Evolutionary conservation across 2,113 vertebrate species (phyloP).

Genomic region (Aptenodytes forsteri): DNA sequence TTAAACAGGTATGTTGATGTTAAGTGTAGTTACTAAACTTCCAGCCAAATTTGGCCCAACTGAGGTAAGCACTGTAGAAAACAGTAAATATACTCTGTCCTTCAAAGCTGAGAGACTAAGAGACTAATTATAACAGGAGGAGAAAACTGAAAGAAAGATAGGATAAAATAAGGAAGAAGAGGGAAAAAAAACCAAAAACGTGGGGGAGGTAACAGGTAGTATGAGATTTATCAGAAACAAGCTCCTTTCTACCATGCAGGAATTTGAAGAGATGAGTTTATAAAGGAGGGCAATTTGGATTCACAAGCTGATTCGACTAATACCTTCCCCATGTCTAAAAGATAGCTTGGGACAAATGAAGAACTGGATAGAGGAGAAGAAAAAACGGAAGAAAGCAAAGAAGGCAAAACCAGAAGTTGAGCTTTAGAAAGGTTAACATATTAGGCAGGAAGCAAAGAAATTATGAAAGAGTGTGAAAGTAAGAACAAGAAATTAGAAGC

Average conservation of each 20-base stretch:
- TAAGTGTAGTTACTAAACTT: not conserved
- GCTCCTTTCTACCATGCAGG: not conserved
- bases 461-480: not conserved
- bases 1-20: not conserved
- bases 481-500: not conserved
- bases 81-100: not conserved
- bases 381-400: not conserved
- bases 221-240: not conserved
- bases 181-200: fast-evolving
- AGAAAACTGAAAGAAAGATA: not conserved
- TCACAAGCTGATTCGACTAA: not conserved
- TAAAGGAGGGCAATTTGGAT: not conserved
- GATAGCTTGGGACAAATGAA: not conserved
- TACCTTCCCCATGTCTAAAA: not conserved
- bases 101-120: not conserved
- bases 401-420: not conserved
- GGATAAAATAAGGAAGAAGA: not conserved
- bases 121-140: not conserved
- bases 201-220: not conserved
- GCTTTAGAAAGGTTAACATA: not conserved
- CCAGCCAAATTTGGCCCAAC: not conserved
- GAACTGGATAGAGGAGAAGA: not conserved
- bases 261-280: not conserved
- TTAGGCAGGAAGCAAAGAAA: not conserved
- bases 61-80: not conserved